Percentiles rank a stretch among this genome's conserved stretches.
These are phyloP conservation scores for Spisula subtruncata DNA, from an alignment of 2,888 invertebrate genomes.

Conservation along the genomic window DNA sequence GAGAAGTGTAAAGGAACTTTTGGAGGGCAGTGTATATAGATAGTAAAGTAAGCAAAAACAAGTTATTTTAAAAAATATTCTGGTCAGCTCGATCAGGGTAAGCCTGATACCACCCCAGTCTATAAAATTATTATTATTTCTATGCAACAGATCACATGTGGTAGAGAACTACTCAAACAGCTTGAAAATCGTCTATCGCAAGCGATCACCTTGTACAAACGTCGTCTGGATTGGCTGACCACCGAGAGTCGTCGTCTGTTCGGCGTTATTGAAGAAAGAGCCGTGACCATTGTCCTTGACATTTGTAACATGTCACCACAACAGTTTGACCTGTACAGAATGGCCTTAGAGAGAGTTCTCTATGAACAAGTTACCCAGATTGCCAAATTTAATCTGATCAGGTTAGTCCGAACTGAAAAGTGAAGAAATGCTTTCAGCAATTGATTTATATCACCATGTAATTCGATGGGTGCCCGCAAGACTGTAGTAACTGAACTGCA, in stretches of 20 bases:
- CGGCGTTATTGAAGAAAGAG: slow-evolving; percentile 87
- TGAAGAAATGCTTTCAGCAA: too few relatives aligned
- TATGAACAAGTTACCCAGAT: slow-evolving; percentile 86
- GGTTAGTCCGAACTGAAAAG: slow-evolving; percentile 74
- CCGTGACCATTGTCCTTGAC: slow-evolving; percentile 86
- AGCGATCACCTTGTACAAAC: slow-evolving; percentile 83
- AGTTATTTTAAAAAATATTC: too few relatives aligned
- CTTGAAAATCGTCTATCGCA: slow-evolving; percentile 83
- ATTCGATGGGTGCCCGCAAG: too few relatives aligned
- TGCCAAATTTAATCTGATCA: slow-evolving; percentile 87
- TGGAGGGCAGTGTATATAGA: too few relatives aligned
- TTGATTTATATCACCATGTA: too few relatives aligned
- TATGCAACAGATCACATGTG: slow-evolving; percentile 81
- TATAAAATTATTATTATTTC: neutral
- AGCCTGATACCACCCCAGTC: too few relatives aligned
- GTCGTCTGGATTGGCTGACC: slow-evolving; percentile 87
- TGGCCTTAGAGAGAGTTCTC: slow-evolving; percentile 84
- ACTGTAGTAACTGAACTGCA: too few relatives aligned
- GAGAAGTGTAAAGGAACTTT: too few relatives aligned
- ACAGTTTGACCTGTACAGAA: slow-evolving; percentile 86
- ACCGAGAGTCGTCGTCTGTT: slow-evolving; percentile 87
- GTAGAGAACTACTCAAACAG: slow-evolving; percentile 84
- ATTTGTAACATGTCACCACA: slow-evolving; percentile 86
- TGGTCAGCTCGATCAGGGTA: too few relatives aligned
- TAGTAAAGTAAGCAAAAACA: too few relatives aligned